Percentiles rank a stretch among this genome's conserved stretches.
These are phyloP conservation scores for Achroia grisella DNA, from an alignment of 1,140 invertebrate species.

Conservation along the genomic window DNA sequence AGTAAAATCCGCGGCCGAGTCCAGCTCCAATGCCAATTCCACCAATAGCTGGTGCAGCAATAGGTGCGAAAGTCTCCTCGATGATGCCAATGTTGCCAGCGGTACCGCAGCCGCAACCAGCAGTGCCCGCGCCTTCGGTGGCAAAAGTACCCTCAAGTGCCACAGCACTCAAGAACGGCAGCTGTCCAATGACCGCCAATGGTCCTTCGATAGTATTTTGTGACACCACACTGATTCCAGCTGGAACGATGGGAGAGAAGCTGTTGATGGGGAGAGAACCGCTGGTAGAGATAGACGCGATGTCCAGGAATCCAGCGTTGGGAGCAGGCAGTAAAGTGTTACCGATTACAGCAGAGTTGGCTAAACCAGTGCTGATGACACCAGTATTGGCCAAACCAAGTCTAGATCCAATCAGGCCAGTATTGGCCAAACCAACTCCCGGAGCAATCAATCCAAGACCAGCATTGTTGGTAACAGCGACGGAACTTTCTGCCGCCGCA, in stretches of 20 bases:
- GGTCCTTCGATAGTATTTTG: conserved; percentile 29
- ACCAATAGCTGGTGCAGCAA: neutral
- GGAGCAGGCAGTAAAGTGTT: neutral
- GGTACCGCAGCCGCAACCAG: conserved; percentile 12
- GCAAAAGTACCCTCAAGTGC: conserved; percentile 8
- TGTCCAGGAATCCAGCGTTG: conserved; percentile 1
- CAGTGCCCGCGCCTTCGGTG: conserved; percentile 2
- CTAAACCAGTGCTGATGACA: neutral
- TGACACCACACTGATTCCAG: conserved; percentile 23
- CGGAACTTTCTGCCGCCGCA: neutral
- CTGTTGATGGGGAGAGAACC: conserved; percentile 20
- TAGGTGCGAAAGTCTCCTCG: conserved; percentile 1
- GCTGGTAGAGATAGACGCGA: neutral
- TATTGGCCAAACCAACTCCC: neutral
- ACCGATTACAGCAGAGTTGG: conserved; percentile 11
- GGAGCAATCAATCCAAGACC: neutral
- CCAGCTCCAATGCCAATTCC: neutral
- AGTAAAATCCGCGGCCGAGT: too few species aligned
- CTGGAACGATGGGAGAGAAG: conserved; percentile 19
- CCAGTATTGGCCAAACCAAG: neutral
- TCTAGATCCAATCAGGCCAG: neutral
- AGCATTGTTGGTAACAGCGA: neutral
- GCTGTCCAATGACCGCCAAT: conserved; percentile 19
- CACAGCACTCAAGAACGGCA: conserved; percentile 21
- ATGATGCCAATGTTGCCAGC: conserved; percentile 22